A percentile compares a stretch with the other conserved stretches of the same genome.
These are phyloP conservation scores for Neodon shergylaensis DNA, from an alignment of 2,113 vertebrate species.

Conservation along the genomic window DNA sequence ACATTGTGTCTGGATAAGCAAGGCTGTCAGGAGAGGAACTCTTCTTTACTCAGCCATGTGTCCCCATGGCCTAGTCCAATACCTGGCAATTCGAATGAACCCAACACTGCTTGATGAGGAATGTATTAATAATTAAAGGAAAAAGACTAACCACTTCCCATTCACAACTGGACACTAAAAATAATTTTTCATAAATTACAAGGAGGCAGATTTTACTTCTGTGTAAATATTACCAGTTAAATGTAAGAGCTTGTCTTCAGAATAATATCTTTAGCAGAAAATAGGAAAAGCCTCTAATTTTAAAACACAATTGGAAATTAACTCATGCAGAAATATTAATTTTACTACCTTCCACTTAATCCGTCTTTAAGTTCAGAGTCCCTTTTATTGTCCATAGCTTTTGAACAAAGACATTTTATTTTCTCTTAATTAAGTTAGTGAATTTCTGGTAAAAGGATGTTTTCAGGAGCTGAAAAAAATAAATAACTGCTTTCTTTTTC, in stretches of 20 bases:
- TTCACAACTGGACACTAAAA: constrained; percentile 47
- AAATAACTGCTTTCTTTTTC: constrained; percentile 51
- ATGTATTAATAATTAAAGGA: constrained; percentile 24
- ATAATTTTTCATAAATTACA: constrained; percentile 54
- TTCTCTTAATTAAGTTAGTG: constrained; percentile 64
- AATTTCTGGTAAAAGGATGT: constrained; percentile 45
- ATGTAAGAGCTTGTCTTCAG: constrained; percentile 12
- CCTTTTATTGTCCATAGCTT: constrained; percentile 49
- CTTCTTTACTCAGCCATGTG: neutral
- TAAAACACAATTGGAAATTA: constrained; percentile 70
- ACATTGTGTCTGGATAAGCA: neutral
- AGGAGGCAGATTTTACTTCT: constrained; percentile 51
- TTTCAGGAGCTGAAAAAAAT: constrained; percentile 34
- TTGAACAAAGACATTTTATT: constrained; percentile 65
- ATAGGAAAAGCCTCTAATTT: constrained; percentile 69
- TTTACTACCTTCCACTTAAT: constrained; percentile 62
- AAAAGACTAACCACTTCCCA: neutral
- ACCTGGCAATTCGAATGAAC: neutral
- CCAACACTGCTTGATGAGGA: neutral
- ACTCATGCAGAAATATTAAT: constrained; percentile 77
- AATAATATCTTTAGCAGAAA: constrained; percentile 67
- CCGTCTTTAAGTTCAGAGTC: constrained; percentile 57
- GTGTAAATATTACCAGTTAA: constrained; percentile 68
- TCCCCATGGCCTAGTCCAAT: neutral
- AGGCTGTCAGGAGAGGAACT: neutral